phyloP scores from a whole-genome alignment of 2,888 invertebrate species.

The Agrilus cyanescens region DNA sequence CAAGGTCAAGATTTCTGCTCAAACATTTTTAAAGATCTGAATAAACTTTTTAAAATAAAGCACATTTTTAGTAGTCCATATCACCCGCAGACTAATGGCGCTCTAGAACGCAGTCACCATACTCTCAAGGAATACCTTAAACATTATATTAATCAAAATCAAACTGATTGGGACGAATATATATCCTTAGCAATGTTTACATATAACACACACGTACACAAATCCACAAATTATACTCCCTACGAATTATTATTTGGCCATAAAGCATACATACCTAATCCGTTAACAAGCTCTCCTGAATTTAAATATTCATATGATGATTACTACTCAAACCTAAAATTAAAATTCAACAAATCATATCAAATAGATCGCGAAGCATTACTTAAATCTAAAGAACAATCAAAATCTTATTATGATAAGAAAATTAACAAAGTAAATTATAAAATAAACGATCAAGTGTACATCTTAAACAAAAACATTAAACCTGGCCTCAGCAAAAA shows the following conservation, averaged over 20 bases:
- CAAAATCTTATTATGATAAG: too few species aligned
- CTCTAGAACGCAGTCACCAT: conserved; percentile 22
- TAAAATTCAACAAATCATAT: too few species aligned
- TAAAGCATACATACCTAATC: conserved; percentile 22
- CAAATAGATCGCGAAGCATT: too few species aligned
- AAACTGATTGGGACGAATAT: conserved; percentile 24
- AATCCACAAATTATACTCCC: conserved; percentile 24
- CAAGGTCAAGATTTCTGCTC: too few species aligned
- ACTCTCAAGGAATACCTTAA: too few species aligned
- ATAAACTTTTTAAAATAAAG: conserved; percentile 24
- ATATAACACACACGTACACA: conserved; percentile 24
- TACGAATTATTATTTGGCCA: conserved; percentile 27
- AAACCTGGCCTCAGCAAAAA: conserved; percentile 8
- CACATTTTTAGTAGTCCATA: conserved; percentile 24
- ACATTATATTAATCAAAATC: conserved; percentile 20
- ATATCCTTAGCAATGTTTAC: conserved; percentile 23
- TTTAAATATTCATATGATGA: conserved; percentile 2
- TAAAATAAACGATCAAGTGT: too few species aligned
- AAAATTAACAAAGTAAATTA: too few species aligned
- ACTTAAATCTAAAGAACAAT: too few species aligned
- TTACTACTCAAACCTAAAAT: too few species aligned
- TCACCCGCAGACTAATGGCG: conserved; percentile 23
- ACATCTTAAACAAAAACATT: too few species aligned
- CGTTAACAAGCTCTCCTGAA: conserved; percentile 13
- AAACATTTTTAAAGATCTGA: conserved; percentile 16